phyloP scores from a whole-genome alignment of 1,140 invertebrate species.

The Dendroctonus ponderosae region DNA sequence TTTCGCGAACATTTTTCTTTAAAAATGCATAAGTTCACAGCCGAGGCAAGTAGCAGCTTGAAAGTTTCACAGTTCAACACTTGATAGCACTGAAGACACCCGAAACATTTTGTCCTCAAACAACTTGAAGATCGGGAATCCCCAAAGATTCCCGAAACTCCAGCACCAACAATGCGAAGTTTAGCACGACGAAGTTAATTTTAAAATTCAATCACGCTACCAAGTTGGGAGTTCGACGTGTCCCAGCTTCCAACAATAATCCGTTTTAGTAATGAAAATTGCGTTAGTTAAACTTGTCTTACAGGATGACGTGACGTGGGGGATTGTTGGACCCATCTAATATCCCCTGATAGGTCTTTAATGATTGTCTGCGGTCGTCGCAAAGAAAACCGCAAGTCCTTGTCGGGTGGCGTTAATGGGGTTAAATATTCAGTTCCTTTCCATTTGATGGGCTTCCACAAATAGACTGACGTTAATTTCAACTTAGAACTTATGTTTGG shows the following conservation, averaged over 20 bases:
- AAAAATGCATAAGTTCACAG: too few species aligned
- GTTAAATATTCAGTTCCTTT: neutral
- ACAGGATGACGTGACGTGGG: conserved; percentile 15
- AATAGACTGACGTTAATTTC: too few species aligned
- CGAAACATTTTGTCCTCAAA: too few species aligned
- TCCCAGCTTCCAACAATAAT: conserved; percentile 23
- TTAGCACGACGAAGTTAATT: neutral
- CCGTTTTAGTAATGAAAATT: conserved; percentile 31
- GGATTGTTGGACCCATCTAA: conserved; percentile 13
- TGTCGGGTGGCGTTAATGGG: conserved; percentile 2
- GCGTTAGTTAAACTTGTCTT: conserved; percentile 24
- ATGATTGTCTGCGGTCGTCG: conserved; percentile 9
- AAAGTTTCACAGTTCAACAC: too few species aligned
- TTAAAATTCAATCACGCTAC: conserved; percentile 18
- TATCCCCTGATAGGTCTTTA: conserved; percentile 19
- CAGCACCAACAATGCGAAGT: too few species aligned
- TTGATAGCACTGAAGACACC: too few species aligned
- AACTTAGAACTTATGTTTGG: too few species aligned
- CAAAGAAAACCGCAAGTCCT: conserved; percentile 14
- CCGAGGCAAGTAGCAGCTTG: too few species aligned
- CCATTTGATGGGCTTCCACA: too few species aligned
- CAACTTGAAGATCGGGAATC: too few species aligned
- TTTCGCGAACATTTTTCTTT: too few species aligned
- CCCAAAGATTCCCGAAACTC: too few species aligned
- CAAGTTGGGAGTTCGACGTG: conserved; percentile 7